Percentiles rank a stretch among this genome's conserved stretches.
Evolutionary conservation across 2,888 invertebrate species (phyloP).

Genomic region (Siphonodentalium dalli): DNA sequence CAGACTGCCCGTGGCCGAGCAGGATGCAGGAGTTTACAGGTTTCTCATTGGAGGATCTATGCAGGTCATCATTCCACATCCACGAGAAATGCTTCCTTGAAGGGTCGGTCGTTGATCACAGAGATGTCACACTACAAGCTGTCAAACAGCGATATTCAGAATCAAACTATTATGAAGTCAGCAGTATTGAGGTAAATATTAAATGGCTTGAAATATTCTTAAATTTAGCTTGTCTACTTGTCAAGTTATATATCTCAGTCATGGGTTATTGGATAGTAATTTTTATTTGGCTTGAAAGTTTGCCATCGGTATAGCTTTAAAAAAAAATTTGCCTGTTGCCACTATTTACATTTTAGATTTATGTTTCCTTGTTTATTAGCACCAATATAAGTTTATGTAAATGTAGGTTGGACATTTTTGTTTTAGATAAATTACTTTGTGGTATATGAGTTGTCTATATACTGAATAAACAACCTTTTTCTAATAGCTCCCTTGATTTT

Average conservation of each 20-base stretch:
- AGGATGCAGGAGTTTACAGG: slow-evolving; percentile 53
- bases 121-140: slow-evolving; percentile 56
- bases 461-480: too few species aligned
- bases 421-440: too few species aligned
- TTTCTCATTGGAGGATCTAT: slow-evolving; percentile 50
- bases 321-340: too few species aligned
- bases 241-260: too few species aligned
- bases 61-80: slow-evolving; percentile 51
- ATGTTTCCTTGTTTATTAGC: too few species aligned
- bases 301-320: background rate
- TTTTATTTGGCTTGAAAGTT: background rate
- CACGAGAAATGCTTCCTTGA: slow-evolving; percentile 60
- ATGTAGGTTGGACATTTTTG: too few species aligned
- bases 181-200: slow-evolving; percentile 46
- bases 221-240: background rate
- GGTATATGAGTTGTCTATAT: too few species aligned
- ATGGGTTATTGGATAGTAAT: too few species aligned
- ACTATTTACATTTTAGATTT: too few species aligned
- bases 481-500: too few species aligned
- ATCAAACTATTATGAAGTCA: slow-evolving; percentile 49
- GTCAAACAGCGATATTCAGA: slow-evolving; percentile 58
- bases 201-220: background rate
- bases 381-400: too few species aligned
- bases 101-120: slow-evolving; percentile 55
- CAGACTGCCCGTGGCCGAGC: slow-evolving; percentile 54